Conservation (phyloP, 2,888 invertebrate genomes). For the Drosophila parthenogenetica region DNA sequence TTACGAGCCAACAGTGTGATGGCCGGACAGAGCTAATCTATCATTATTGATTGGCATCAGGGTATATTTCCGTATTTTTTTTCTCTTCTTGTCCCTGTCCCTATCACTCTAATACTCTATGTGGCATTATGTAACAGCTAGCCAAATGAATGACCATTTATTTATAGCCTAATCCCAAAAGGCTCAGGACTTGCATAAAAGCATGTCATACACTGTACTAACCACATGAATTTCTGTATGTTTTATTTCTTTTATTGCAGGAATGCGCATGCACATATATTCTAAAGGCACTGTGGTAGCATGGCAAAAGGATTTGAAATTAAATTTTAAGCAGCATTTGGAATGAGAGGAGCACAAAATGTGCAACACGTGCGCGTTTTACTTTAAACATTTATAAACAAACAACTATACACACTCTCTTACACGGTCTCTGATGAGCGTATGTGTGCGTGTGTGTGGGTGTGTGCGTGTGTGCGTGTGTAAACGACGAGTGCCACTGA, state of each 20-base stretch:
- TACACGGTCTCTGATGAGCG: slow-evolving; percentile 2
- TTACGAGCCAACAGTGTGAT: slow-evolving; percentile 53
- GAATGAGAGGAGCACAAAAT: slow-evolving; percentile 40
- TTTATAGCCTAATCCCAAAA: slow-evolving; percentile 55
- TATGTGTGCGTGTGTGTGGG: slow-evolving; percentile 9
- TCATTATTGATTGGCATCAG: slow-evolving; percentile 77
- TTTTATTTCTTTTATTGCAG: slow-evolving; percentile 64
- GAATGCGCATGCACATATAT: slow-evolving; percentile 7
- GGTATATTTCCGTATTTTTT: slow-evolving; percentile 25
- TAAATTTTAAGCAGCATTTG: slow-evolving; percentile 46
- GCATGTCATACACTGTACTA: slow-evolving; percentile 38
- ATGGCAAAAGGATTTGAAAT: slow-evolving; percentile 64
- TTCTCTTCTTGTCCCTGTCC: background rate
- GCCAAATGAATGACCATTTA: slow-evolving; percentile 64
- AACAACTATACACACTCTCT: slow-evolving; percentile 31
- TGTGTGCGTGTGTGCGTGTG: slow-evolving; percentile 15
- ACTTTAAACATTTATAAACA: slow-evolving; percentile 74
- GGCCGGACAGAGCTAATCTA: slow-evolving; percentile 64
- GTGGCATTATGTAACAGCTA: slow-evolving; percentile 59
- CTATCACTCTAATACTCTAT: slow-evolving; percentile 5
- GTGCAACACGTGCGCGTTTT: slow-evolving; percentile 74
- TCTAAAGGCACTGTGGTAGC: slow-evolving; percentile 25
- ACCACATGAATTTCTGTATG: slow-evolving; percentile 37
- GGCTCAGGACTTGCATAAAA: slow-evolving; percentile 31
- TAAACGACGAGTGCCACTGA: slow-evolving; percentile 36